phyloP scores from a whole-genome alignment of 2,888 invertebrate genomes.

The Pandemis cinnamomeana region DNA sequence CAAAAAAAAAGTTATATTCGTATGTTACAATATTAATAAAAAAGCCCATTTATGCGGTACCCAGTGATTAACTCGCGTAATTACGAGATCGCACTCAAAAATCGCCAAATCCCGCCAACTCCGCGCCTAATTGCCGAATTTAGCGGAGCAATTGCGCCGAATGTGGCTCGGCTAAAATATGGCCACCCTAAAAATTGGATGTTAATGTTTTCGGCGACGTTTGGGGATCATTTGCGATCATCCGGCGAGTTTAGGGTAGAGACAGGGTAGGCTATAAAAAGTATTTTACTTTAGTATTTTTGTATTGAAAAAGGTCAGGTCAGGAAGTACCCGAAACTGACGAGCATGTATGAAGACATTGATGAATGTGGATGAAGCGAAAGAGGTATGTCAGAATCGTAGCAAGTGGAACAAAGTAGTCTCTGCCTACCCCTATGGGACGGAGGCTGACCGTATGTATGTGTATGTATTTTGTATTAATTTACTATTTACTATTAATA shows the following conservation, averaged over 20 bases:
- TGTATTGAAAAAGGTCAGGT: too few species aligned
- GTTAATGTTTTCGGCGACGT: conserved; percentile 29
- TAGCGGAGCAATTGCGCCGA: conserved; percentile 13
- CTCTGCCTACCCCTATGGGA: too few species aligned
- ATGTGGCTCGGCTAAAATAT: conserved; percentile 27
- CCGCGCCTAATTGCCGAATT: conserved; percentile 21
- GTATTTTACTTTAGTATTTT: not conserved
- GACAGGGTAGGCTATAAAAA: not conserved
- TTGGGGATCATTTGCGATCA: conserved; percentile 24
- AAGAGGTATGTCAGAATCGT: too few species aligned
- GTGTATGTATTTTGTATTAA: too few species aligned
- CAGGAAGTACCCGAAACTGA: too few species aligned
- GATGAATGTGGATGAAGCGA: too few species aligned
- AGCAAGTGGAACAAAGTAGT: too few species aligned
- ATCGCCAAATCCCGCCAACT: conserved; percentile 6
- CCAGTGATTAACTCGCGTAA: conserved; percentile 16
- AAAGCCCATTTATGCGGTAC: not conserved
- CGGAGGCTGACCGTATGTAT: too few species aligned
- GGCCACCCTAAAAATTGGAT: conserved; percentile 24
- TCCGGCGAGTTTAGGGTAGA: not conserved
- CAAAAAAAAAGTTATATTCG: too few species aligned
- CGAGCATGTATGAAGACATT: too few species aligned
- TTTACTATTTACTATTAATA: too few species aligned
- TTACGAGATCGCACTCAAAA: conserved; percentile 2
- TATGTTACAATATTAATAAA: not conserved